These are phyloP conservation scores for Hyles lineata DNA, from an alignment of 2,888 invertebrate species.

Conservation along the genomic window DNA sequence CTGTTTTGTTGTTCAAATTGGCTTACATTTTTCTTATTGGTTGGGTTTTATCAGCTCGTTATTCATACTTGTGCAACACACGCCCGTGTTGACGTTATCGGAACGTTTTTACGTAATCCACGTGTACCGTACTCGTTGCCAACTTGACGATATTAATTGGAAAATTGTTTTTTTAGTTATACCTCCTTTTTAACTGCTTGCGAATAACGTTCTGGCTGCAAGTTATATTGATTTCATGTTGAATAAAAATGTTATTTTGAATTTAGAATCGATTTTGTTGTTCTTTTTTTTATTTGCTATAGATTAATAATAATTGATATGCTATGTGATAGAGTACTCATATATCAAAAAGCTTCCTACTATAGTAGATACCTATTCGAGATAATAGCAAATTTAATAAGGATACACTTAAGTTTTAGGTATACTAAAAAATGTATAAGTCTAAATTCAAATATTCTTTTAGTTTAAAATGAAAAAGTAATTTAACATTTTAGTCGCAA, in stretches of 20 bases:
- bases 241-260: not conserved
- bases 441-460: too few relatives aligned
- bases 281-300: too few relatives aligned
- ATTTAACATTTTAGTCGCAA: too few relatives aligned
- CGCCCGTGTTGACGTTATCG: conserved; percentile 40
- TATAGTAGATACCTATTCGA: too few relatives aligned
- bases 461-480: too few relatives aligned
- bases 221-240: not conserved
- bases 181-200: not conserved
- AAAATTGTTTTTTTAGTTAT: conserved; percentile 14
- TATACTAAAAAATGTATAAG: too few relatives aligned
- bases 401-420: too few relatives aligned
- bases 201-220: not conserved
- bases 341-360: too few relatives aligned
- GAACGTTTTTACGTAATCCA: conserved; percentile 40
- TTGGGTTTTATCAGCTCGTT: conserved; percentile 41
- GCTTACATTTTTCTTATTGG: conserved; percentile 30
- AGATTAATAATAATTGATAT: too few relatives aligned
- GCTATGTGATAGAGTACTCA: too few relatives aligned
- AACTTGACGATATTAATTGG: conserved; percentile 28
- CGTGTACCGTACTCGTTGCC: conserved; percentile 29
- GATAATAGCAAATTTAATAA: too few relatives aligned
- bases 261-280: not conserved
- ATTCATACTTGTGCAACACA: conserved; percentile 42
- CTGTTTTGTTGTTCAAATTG: conserved; percentile 29